Evolutionary conservation across 35 echinoderm and acorn worm genomes (phyloP).

Genomic region (Lytechinus variegatus): DNA sequence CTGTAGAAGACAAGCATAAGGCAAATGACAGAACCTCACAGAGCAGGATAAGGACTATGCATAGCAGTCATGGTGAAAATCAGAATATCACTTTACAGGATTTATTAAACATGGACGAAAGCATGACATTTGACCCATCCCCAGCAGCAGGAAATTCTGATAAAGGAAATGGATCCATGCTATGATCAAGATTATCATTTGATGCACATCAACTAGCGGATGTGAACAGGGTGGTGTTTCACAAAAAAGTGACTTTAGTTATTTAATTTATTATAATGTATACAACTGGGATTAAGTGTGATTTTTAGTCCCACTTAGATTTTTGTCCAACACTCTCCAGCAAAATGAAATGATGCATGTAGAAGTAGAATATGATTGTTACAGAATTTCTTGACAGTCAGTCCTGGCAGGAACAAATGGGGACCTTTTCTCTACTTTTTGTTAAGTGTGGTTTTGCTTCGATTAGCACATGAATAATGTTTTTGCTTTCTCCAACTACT

Average conservation of each 20-base stretch:
- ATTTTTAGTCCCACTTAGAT: too few relatives aligned
- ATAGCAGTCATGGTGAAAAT: neutral
- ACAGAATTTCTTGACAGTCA: too few relatives aligned
- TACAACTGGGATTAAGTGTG: neutral
- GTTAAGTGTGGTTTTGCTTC: too few relatives aligned
- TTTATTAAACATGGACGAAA: slow-evolving; percentile 21
- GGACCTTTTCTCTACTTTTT: too few relatives aligned
- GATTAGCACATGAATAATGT: too few relatives aligned
- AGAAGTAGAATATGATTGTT: neutral
- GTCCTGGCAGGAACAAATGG: too few relatives aligned
- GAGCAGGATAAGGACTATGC: neutral
- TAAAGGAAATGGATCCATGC: neutral
- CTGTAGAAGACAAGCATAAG: neutral
- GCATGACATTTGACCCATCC: neutral
- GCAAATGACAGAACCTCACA: neutral
- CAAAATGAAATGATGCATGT: neutral
- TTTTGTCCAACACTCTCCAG: too few relatives aligned
- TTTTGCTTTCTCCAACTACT: too few relatives aligned
- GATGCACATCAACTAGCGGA: neutral
- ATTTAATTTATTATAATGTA: too few relatives aligned
- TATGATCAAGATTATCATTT: neutral
- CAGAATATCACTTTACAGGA: slow-evolving; percentile 15
- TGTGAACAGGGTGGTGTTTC: neutral
- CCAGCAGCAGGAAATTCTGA: neutral
- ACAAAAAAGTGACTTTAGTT: too few relatives aligned